Percentiles rank a stretch among this genome's conserved stretches.
Evolutionary conservation across 2,113 vertebrate species (phyloP).

Genomic region (Prunella fulvescens): DNA sequence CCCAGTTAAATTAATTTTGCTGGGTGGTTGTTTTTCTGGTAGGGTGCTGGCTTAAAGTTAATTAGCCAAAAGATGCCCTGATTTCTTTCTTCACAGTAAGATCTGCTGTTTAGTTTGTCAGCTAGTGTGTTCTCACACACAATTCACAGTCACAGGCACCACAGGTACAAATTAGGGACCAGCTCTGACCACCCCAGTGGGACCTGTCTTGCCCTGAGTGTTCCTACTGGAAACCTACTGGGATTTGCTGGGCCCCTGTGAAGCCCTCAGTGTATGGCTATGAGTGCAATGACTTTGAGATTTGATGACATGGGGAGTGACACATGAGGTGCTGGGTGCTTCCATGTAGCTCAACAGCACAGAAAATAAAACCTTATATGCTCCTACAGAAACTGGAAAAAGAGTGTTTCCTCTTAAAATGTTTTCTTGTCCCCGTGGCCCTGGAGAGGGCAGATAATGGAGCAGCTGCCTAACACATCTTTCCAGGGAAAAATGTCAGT

Average conservation of each 20-base stretch:
- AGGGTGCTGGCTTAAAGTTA: neutral
- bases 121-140: neutral
- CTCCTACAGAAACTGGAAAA: neutral
- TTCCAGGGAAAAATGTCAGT: neutral
- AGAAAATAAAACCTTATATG: fast-evolving
- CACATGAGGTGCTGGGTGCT: neutral
- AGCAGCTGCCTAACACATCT: neutral
- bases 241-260: neutral
- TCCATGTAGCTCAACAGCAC: fast-evolving
- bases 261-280: too few relatives aligned
- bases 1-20: constrained; percentile 22
- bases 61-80: constrained; percentile 20
- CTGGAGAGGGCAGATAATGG: neutral
- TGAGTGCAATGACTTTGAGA: neutral
- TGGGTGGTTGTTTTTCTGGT: neutral
- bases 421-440: neutral
- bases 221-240: neutral
- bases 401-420: neutral
- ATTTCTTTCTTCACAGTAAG: neutral
- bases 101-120: neutral
- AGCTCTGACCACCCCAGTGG: neutral
- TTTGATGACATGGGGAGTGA: neutral
- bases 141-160: neutral
- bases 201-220: neutral
- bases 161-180: fast-evolving